Evolutionary conservation across 2,888 invertebrate genomes (phyloP).

Genomic region (Parelbella ahira): DNA sequence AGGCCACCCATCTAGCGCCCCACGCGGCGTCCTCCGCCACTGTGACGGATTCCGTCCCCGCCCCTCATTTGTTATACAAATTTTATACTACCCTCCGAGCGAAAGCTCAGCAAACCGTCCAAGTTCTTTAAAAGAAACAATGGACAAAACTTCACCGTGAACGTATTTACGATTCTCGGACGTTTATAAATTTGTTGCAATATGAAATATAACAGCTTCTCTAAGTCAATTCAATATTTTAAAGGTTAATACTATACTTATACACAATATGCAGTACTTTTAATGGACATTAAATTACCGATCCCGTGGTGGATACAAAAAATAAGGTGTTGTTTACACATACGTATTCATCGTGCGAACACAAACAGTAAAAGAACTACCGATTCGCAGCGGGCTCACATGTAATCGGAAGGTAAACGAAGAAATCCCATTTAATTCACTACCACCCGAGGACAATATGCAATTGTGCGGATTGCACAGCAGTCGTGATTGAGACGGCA

Average conservation of each 20-base stretch:
- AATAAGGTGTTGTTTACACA: slow-evolving; percentile 13
- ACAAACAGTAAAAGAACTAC: slow-evolving; percentile 52
- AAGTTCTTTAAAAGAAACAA: slow-evolving; percentile 52
- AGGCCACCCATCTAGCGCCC: slow-evolving; percentile 75
- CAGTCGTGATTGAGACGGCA: slow-evolving; percentile 72
- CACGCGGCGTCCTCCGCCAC: slow-evolving; percentile 64
- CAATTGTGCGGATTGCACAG: slow-evolving; percentile 58
- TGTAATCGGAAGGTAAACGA: slow-evolving; percentile 53
- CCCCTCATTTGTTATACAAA: slow-evolving; percentile 81
- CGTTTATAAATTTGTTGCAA: slow-evolving; percentile 20
- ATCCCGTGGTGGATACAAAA: background rate
- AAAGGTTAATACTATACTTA: no score
- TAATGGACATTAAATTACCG: slow-evolving; percentile 6
- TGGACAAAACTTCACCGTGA: slow-evolving; percentile 35
- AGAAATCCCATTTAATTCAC: slow-evolving; percentile 69
- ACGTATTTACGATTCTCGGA: slow-evolving; percentile 27
- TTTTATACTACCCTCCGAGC: slow-evolving; percentile 79
- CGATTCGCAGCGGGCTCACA: slow-evolving; percentile 40
- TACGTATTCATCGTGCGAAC: slow-evolving; percentile 8
- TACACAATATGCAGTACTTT: no score
- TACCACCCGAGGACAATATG: slow-evolving; percentile 67
- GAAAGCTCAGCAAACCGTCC: slow-evolving; percentile 48
- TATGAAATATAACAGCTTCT: slow-evolving; percentile 11
- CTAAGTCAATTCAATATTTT: no score
- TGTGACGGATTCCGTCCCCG: slow-evolving; percentile 76